Conservation (phyloP, 2,113 vertebrate genomes). For the Dicrurus megarhynchus region DNA sequence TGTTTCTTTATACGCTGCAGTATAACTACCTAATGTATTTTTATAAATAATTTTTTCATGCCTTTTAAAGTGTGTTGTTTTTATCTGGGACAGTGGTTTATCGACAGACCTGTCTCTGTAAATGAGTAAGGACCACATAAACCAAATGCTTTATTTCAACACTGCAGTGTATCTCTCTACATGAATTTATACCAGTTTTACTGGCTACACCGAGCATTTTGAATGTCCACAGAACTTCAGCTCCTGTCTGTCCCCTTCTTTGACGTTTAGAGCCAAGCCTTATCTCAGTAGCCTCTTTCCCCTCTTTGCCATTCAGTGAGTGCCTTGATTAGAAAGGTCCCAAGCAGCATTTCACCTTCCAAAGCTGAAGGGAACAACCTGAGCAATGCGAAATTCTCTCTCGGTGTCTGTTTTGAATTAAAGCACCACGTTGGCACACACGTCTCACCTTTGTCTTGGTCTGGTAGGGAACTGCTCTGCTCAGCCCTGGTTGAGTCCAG, state of each 20-base stretch:
- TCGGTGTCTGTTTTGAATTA: background rate
- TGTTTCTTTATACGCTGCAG: background rate
- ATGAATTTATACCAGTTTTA: background rate
- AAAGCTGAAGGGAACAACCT: background rate
- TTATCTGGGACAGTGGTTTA: background rate
- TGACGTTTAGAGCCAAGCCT: background rate
- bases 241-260: background rate
- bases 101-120: background rate
- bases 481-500: background rate
- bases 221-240: background rate
- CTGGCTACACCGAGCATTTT: background rate
- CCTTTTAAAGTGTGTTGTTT: background rate
- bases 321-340: background rate
- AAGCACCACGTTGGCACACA: fast-evolving
- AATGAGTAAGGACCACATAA: background rate
- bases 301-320: background rate
- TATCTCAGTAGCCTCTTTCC: background rate
- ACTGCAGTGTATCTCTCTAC: background rate
- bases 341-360: background rate
- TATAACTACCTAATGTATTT: background rate
- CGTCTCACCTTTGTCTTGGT: background rate
- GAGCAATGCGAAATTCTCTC: background rate
- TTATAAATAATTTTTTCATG: background rate
- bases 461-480: background rate
- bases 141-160: background rate